Evolutionary conservation across 2,113 vertebrate genomes (phyloP).

Genomic region (Chinchilla lanigera): DNA sequence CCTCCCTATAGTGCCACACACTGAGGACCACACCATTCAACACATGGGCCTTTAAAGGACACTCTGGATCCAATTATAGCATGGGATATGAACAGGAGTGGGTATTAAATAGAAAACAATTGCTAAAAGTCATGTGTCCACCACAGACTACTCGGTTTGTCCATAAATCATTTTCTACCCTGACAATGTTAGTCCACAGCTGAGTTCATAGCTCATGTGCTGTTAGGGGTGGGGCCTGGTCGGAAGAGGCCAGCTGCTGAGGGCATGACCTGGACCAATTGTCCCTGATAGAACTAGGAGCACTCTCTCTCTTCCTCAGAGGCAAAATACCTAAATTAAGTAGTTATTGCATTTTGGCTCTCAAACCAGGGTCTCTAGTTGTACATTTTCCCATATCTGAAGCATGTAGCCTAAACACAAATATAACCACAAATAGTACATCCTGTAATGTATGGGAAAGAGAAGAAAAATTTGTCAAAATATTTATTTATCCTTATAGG

Average conservation of each 20-base stretch:
- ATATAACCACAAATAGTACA: slow-evolving; percentile 4
- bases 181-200: background rate
- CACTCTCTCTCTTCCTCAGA: background rate
- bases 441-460: background rate
- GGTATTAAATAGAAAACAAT: background rate
- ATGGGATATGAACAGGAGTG: background rate
- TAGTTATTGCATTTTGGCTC: background rate
- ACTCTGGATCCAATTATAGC: background rate
- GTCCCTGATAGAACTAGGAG: background rate
- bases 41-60: background rate
- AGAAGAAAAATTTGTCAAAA: background rate
- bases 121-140: background rate
- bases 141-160: background rate
- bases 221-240: background rate
- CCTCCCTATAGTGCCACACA: background rate
- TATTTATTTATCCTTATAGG: background rate
- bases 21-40: background rate
- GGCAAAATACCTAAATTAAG: background rate
- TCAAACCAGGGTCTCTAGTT: background rate
- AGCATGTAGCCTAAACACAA: background rate
- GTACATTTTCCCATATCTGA: background rate
- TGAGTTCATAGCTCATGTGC: background rate
- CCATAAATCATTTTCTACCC: background rate
- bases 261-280: background rate
- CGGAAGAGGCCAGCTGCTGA: background rate